phyloP scores from a whole-genome alignment of 2,797 vertebrate genomes.

The Dermochelys coriacea region DNA sequence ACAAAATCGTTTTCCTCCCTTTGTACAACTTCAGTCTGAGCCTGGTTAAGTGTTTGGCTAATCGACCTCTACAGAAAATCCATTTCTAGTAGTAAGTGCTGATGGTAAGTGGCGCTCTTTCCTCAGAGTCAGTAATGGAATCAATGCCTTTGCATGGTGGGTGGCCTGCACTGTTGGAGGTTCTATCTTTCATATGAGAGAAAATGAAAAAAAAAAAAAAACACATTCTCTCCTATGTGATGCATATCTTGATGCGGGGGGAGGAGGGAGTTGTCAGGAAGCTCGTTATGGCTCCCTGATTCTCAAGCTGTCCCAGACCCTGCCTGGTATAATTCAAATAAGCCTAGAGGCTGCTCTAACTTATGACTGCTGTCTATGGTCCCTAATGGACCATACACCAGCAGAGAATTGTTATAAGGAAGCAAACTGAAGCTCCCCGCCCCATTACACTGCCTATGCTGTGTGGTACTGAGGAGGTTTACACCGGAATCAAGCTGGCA shows the following conservation, averaged over 20 bases:
- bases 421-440: rapidly evolving
- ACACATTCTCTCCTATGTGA: not conserved
- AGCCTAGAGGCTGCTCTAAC: not conserved
- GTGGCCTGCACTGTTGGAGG: not conserved
- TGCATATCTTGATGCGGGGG: not conserved
- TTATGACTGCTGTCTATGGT: not conserved
- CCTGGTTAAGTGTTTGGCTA: not conserved
- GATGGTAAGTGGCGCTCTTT: not conserved
- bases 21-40: not conserved
- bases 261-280: not conserved
- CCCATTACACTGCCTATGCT: not conserved
- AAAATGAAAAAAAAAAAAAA: rapidly evolving
- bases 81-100: not conserved
- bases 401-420: rapidly evolving
- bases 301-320: not conserved
- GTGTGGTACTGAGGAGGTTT: not conserved
- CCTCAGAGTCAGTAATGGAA: not conserved
- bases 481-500: rapidly evolving
- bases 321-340: not conserved
- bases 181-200: not conserved
- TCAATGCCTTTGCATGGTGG: not conserved
- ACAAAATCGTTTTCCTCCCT: not conserved
- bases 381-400: not conserved
- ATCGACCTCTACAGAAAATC: conserved; percentile 2
- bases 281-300: not conserved